These are phyloP conservation scores for Turritopsis rubra DNA, from an alignment of 30 jellyfish, hydroid and myxozoan species.

Conservation along the genomic window DNA sequence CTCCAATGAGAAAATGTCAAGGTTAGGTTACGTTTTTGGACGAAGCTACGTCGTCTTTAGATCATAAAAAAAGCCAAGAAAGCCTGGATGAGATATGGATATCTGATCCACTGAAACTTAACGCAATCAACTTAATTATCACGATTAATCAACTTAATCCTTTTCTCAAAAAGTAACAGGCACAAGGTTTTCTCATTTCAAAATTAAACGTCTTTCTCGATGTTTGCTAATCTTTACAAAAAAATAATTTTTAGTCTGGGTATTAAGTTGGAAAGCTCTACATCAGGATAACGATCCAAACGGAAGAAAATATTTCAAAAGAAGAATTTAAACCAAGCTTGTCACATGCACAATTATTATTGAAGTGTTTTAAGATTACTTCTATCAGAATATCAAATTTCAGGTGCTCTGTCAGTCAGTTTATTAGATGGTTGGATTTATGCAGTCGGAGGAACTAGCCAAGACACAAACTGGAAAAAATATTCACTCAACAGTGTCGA, in stretches of 20 bases:
- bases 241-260: no score
- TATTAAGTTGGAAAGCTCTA: no score
- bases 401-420: background rate
- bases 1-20: background rate
- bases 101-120: no score
- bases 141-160: no score
- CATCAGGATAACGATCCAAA: no score
- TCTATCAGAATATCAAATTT: background rate
- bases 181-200: no score
- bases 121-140: no score
- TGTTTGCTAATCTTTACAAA: no score
- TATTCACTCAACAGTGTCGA: background rate
- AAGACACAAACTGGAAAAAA: background rate
- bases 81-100: background rate
- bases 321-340: background rate
- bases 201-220: no score
- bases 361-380: background rate
- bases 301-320: no score
- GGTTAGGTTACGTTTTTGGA: background rate
- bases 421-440: constrained; percentile 13
- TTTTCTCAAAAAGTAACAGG: no score
- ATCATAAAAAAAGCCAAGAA: background rate
- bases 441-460: constrained; percentile 10
- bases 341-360: background rate
- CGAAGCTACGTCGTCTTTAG: background rate